phyloP scores from a whole-genome alignment of 1,140 invertebrate species.

The Euglossa dilemma region DNA sequence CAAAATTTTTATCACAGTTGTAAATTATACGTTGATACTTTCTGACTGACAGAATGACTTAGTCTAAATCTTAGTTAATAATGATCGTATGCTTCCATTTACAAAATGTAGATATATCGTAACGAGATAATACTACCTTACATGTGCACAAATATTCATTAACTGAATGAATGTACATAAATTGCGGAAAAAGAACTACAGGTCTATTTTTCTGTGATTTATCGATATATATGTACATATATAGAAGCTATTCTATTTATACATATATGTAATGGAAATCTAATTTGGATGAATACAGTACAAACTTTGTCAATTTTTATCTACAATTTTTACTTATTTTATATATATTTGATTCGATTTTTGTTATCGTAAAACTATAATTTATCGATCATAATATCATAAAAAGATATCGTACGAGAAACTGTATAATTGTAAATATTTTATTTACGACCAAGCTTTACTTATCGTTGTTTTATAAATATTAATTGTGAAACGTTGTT shows the following conservation, averaged over 20 bases:
- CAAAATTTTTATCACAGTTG: constrained; percentile 55
- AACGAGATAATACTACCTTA: background rate
- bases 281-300: constrained; percentile 11
- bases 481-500: constrained; percentile 7
- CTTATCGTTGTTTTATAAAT: background rate
- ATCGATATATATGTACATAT: background rate
- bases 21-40: background rate
- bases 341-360: background rate
- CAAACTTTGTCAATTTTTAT: background rate
- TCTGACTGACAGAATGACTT: background rate
- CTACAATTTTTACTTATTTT: constrained; percentile 18
- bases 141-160: constrained; percentile 11
- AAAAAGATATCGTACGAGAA: too few species aligned
- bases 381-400: too few species aligned
- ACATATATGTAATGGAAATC: background rate
- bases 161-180: background rate
- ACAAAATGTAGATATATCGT: background rate
- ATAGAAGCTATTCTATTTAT: background rate
- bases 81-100: background rate
- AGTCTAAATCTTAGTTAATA: background rate
- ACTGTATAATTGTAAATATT: background rate
- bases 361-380: too few species aligned
- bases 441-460: background rate
- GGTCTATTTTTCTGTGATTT: constrained; percentile 32
- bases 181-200: too few species aligned